Percentiles rank a stretch among this genome's conserved stretches.
Evolutionary conservation across 2,797 vertebrate species (phyloP).

Genomic region (Atherinosoma microstoma): DNA sequence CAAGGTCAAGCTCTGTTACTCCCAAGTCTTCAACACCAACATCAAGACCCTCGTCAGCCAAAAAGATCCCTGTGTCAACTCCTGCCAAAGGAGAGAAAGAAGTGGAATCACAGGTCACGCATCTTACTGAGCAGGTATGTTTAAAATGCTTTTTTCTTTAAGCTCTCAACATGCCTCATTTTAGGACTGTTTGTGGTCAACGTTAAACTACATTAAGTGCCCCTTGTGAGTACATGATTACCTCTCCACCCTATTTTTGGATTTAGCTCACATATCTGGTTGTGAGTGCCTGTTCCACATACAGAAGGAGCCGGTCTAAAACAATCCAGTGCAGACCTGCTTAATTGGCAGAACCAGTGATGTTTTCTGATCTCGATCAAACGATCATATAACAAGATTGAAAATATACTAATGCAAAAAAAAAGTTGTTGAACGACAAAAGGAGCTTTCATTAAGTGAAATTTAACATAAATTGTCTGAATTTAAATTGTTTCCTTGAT

Average conservation of each 20-base stretch:
- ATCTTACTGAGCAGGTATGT: slow-evolving; percentile 94
- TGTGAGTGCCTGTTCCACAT: neutral
- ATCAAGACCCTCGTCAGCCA: slow-evolving; percentile 97
- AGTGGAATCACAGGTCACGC: slow-evolving; percentile 96
- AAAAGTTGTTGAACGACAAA: neutral
- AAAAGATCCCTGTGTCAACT: slow-evolving; percentile 89
- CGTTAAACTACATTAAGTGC: neutral
- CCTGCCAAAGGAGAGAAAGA: slow-evolving; percentile 96
- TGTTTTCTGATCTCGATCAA: neutral
- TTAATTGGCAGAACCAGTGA: neutral
- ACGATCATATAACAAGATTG: neutral
- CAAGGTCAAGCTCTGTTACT: slow-evolving; percentile 88
- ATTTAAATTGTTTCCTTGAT: neutral
- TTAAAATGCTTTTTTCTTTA: neutral
- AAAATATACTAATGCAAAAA: neutral
- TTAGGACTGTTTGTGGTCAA: neutral
- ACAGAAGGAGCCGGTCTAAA: neutral
- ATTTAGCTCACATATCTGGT: neutral
- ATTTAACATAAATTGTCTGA: neutral
- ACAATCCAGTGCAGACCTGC: neutral
- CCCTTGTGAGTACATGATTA: neutral
- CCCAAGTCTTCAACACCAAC: slow-evolving; percentile 95
- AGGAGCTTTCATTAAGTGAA: neutral
- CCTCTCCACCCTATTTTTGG: neutral
- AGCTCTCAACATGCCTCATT: neutral